Base-by-base conservation (phyloP, 1,140 invertebrate species). In the Oryctes rhinoceros region DNA sequence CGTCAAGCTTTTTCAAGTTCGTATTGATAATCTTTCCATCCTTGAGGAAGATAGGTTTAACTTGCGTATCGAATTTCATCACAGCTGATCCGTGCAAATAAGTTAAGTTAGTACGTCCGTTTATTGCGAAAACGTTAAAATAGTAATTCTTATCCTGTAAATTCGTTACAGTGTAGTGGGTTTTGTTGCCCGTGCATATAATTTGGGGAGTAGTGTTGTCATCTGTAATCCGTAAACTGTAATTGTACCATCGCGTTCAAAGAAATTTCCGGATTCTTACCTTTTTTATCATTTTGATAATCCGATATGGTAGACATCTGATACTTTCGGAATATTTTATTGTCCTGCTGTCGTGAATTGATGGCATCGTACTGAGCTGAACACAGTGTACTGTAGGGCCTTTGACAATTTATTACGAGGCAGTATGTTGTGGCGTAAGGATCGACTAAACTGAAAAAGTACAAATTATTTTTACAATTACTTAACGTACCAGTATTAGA, bases 361-460 rank as follows among this genome's bases (percentile, higher is more conserved):
- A 44, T 67, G 49, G 74, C 62, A 35, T 80, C 79, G 39, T 37
- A 20, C 78, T 83, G 87, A 5, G 91, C 90, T 5, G 89, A 88
- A 81, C 91, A 92, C 1, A 92, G 86, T 0, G 91, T 90, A 0
- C 89, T 88, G 83, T 91, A 91, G 83, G 90, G 89, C 76, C 87
- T 89, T 76, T 86, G 85, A n/a, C 88, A 88, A 13, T 90, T 91
- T 4, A 91, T 88, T 6, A 91, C 90, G 3, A 92, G 87, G 82
- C 91, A 92, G 84, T 91, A 92, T 47, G 88, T 88, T 4, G 90
- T 91, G 5, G 87, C 85, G 83, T 91, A 90, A 0, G 91, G 91
- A 83, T 91, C 90, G 81, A 91, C 89, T 59, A 90, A 89, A 82
- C 90, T 91, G 86, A 65, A 88, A 88, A 80, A 71, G 39, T 67